Percentiles rank a stretch among this genome's conserved stretches.
These are phyloP conservation scores for Oreochromis niloticus DNA, from an alignment of 2,113 vertebrate genomes.

Conservation along the genomic window DNA sequence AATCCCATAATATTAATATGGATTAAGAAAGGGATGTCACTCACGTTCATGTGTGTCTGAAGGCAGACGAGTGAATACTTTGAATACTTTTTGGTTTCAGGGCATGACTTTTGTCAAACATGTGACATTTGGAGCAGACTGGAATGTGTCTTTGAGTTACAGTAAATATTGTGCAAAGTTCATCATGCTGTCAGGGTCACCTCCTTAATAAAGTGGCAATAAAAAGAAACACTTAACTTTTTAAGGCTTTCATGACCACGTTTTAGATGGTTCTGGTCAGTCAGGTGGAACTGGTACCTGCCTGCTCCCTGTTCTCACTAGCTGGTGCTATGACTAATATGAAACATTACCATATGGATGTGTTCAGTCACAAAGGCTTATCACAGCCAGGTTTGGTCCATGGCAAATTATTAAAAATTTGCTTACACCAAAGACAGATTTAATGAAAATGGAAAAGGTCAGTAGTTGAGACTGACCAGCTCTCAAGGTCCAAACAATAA, in stretches of 20 bases:
- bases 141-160: neutral
- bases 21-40: neutral
- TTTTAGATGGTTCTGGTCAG: neutral
- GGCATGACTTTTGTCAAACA: neutral
- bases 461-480: neutral
- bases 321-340: neutral
- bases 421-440: neutral
- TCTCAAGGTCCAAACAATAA: neutral
- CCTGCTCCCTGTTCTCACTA: neutral
- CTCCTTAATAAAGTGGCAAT: neutral
- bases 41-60: neutral
- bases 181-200: neutral
- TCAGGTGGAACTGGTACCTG: too few relatives aligned
- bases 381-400: neutral
- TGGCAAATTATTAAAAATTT: fast-evolving
- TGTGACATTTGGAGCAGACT: neutral
- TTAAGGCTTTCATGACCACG: neutral
- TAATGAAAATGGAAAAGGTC: fast-evolving
- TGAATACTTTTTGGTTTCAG: neutral
- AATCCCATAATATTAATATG: neutral
- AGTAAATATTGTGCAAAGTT: neutral
- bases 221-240: fast-evolving
- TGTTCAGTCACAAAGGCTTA: fast-evolving
- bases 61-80: neutral
- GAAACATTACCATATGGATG: neutral